A percentile compares a stretch with the other conserved stretches of the same genome.
Conservation (phyloP, 2,888 invertebrate species). For the Chesias legatella region DNA sequence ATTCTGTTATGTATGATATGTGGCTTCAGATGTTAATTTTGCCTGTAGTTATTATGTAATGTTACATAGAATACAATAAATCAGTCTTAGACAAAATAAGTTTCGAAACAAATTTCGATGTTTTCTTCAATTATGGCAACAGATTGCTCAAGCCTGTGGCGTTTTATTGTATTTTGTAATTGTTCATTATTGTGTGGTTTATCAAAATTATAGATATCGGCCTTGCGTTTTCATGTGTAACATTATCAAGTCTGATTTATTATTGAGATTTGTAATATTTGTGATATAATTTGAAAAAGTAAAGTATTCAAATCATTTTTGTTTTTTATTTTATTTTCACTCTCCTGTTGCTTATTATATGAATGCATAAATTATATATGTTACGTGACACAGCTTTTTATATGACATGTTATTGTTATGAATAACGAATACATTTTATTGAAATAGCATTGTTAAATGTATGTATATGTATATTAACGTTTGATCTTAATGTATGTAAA, state of each 20-base stretch:
- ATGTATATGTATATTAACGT: slow-evolving; percentile 45
- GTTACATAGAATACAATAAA: slow-evolving; percentile 53
- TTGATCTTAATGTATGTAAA: slow-evolving; percentile 35
- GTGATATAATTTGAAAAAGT: slow-evolving; percentile 68
- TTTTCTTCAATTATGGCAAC: slow-evolving; percentile 62
- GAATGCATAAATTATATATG: slow-evolving; percentile 40
- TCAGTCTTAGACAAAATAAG: slow-evolving; percentile 60
- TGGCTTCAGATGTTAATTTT: slow-evolving; percentile 69
- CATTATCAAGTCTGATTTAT: slow-evolving; percentile 55
- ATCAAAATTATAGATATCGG: slow-evolving; percentile 32
- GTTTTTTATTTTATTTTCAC: slow-evolving; percentile 54
- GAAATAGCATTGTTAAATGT: slow-evolving; percentile 38
- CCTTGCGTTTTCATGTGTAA: slow-evolving; percentile 41
- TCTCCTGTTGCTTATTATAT: slow-evolving; percentile 40
- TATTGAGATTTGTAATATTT: slow-evolving; percentile 64
- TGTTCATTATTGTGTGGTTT: slow-evolving; percentile 15
- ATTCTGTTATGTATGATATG: too few relatives aligned
- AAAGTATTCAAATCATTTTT: slow-evolving; percentile 59
- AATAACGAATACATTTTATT: slow-evolving; percentile 33
- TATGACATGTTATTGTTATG: slow-evolving; percentile 52
- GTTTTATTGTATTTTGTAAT: slow-evolving; percentile 35
- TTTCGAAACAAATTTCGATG: slow-evolving; percentile 40
- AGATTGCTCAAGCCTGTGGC: slow-evolving; percentile 65
- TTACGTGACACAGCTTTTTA: slow-evolving; percentile 58
- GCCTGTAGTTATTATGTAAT: slow-evolving; percentile 43